These are phyloP conservation scores for Bufo bufo DNA, from an alignment of 2,113 vertebrate genomes.

Conservation along the genomic window DNA sequence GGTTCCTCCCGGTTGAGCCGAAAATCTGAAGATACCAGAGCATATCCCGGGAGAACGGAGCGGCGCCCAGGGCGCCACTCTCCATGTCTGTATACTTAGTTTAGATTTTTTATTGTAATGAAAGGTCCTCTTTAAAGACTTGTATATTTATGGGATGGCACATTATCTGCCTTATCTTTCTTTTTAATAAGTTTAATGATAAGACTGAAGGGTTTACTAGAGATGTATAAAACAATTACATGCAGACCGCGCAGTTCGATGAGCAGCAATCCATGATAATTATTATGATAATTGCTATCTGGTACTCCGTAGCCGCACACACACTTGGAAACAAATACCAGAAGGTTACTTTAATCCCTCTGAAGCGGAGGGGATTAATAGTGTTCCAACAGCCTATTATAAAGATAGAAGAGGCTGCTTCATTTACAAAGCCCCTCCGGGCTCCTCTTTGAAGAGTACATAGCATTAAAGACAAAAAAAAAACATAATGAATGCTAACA, in stretches of 20 bases:
- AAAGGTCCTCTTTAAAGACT: too few species aligned
- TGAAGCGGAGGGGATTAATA: conserved; percentile 30
- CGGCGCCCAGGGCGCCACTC: too few species aligned
- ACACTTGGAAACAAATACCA: conserved; percentile 36
- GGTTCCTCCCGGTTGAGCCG: too few species aligned
- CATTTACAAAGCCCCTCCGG: neutral
- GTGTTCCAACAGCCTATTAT: neutral
- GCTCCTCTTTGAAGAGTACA: neutral
- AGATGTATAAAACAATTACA: conserved; percentile 33
- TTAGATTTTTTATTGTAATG: too few species aligned
- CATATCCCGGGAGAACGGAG: too few species aligned
- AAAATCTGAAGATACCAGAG: too few species aligned
- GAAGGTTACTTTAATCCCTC: conserved; percentile 28
- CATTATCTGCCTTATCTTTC: neutral
- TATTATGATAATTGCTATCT: conserved; percentile 42
- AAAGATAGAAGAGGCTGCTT: neutral
- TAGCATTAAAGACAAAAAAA: neutral
- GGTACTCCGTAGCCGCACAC: neutral
- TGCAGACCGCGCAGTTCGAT: neutral
- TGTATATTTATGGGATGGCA: too few species aligned
- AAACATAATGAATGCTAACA: neutral
- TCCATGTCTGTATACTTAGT: too few species aligned
- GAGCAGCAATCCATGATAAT: conserved; percentile 34
- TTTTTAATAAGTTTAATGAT: conserved; percentile 28
- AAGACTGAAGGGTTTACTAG: conserved; percentile 23